Base-by-base conservation (phyloP, 2,888 invertebrate species). In the Lysandra bellargus region DNA sequence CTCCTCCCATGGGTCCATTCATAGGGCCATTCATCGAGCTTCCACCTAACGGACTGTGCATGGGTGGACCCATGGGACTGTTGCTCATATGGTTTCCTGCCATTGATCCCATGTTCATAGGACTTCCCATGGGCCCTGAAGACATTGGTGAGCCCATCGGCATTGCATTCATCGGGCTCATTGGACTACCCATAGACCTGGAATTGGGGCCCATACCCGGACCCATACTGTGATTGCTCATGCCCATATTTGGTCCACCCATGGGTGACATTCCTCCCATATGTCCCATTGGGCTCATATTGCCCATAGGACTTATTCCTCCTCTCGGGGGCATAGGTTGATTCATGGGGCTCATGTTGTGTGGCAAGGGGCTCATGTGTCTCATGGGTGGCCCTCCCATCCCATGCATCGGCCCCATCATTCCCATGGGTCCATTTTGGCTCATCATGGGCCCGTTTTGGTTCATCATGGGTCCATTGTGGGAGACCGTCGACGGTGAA, bases 11-110 rank as follows among this genome's bases (percentile, higher is more conserved):
- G 4, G 95, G 95, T 17, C 96, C 95, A 89, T 95, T 95, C 88
- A 94, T 91, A 17, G 94, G 94, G 1, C 95, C 95, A 87, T 95
- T 95, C 93, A 95, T 95, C 80, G 95, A 95, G 80, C 92, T 95
- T 78, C 89, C 92, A 81, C 95, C 96, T 81, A 96, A 89, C 75
- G 96, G 96, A 91, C 96, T 97, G 84, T 97, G 97, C 96, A 97
- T 96, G 12, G 96, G 97, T 79, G 97, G 97, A 79, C 96, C 96
- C 97, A 96, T 97, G 79, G 96, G 96, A 85, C 96, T 96, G 84
- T 96, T 96, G 86, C 96, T 96, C 95, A 96, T 96, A 84, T 96
- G 95, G 84, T 90, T 95, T 78, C 93, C 94, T 79, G 93, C 91
- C 95, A 96, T 96, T 60, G 96, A 95, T 79, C 95, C 95, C 95